Conservation (phyloP, 2,888 invertebrate species). For the Xestoiulus laeticollis region DNA sequence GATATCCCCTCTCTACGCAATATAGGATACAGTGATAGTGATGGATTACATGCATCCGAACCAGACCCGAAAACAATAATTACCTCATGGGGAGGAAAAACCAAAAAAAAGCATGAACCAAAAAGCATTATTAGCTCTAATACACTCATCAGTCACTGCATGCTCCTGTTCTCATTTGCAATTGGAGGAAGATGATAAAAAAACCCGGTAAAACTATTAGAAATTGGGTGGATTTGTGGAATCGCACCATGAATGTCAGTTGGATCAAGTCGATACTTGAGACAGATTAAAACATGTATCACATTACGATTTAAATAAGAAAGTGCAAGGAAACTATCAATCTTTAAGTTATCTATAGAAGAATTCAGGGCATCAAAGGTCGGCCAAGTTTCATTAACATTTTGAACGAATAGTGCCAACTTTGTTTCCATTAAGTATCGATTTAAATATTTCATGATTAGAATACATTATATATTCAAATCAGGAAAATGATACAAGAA, state of each 20-base stretch:
- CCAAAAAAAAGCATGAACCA: conserved; percentile 3
- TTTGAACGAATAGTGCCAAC: conserved; percentile 14
- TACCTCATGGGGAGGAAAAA: conserved; percentile 35
- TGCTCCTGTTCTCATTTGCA: conserved; percentile 17
- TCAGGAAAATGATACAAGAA: background rate
- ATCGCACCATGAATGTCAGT: background rate
- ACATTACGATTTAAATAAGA: conserved; percentile 27
- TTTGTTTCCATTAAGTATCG: background rate
- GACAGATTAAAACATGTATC: conserved; percentile 10
- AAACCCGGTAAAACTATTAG: background rate
- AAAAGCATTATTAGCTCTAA: conserved; percentile 43
- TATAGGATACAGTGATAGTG: conserved; percentile 23
- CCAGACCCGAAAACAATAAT: conserved; percentile 34
- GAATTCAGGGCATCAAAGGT: background rate
- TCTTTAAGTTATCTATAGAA: background rate
- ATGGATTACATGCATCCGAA: conserved; percentile 39
- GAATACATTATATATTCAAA: background rate
- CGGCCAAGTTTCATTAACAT: background rate
- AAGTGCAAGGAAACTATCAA: conserved; percentile 1
- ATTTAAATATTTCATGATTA: background rate
- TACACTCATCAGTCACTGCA: conserved; percentile 35
- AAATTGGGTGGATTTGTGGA: background rate
- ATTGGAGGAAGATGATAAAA: conserved; percentile 6
- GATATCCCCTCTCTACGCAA: background rate
- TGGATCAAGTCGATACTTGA: background rate